Evolutionary conservation across 2,113 vertebrate species (phyloP).

Genomic region (Gymnarchus niloticus): DNA sequence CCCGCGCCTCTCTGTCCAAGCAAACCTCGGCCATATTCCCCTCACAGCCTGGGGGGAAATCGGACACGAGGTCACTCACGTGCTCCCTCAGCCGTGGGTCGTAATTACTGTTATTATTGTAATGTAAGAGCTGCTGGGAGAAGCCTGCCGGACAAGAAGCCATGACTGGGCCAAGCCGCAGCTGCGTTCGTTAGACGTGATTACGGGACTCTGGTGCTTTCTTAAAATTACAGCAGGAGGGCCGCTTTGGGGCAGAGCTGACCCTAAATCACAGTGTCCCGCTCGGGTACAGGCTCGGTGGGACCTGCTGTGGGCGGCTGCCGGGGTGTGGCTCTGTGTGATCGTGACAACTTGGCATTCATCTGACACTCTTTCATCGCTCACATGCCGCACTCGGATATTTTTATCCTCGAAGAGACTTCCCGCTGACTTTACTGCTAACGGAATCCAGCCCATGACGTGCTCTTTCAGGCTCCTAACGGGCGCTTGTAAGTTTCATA

Average conservation of each 20-base stretch:
- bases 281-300: neutral
- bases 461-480: neutral
- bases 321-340: neutral
- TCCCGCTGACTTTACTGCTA: neutral
- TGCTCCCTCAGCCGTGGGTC: neutral
- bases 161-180: conserved; percentile 5
- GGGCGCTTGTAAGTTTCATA: neutral
- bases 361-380: neutral
- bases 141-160: neutral
- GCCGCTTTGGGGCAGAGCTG: too few species aligned
- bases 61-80: neutral
- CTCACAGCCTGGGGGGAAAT: neutral
- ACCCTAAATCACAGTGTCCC: too few species aligned
- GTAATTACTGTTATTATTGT: conserved; percentile 17
- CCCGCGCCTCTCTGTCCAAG: neutral
- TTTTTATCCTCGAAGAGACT: neutral
- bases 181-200: neutral
- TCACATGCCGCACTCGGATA: neutral
- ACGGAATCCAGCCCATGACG: neutral
- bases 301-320: neutral
- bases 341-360: neutral
- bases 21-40: neutral
- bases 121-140: neutral
- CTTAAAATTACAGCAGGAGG: conserved; percentile 2
- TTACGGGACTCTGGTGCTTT: neutral